These are phyloP conservation scores for Danio choprae DNA, from an alignment of 2,797 vertebrate genomes.

Conservation along the genomic window DNA sequence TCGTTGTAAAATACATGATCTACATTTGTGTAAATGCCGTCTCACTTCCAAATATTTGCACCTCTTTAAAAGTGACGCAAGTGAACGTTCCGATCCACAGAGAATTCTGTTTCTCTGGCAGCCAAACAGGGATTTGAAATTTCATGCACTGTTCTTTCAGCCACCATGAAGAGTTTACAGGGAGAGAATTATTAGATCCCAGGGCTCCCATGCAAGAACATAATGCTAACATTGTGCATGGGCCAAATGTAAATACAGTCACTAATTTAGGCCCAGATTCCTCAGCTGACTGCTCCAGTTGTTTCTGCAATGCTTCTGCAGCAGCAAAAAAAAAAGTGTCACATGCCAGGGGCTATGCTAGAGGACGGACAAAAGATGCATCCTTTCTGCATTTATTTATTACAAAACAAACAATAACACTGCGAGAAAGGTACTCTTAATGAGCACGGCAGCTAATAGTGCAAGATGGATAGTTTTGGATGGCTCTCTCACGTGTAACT, in stretches of 20 bases:
- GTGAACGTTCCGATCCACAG: constrained; percentile 18
- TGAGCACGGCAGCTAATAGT: not conserved
- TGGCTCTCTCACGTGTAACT: too few relatives aligned
- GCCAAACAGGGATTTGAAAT: constrained; percentile 33
- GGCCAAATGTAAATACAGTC: constrained; percentile 51
- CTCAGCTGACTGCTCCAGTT: constrained; percentile 48
- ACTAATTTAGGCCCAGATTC: constrained; percentile 42
- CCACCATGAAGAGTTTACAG: constrained; percentile 56
- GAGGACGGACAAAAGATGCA: not conserved
- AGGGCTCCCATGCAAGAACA: constrained; percentile 26
- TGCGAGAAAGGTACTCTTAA: constrained; percentile 8
- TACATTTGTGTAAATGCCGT: constrained; percentile 13
- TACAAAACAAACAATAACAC: constrained; percentile 15
- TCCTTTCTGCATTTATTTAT: not conserved
- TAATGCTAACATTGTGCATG: constrained; percentile 53
- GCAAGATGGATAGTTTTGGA: not conserved
- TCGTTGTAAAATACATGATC: constrained; percentile 4
- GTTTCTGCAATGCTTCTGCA: not conserved
- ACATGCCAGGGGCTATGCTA: constrained; percentile 4
- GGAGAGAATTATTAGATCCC: constrained; percentile 46
- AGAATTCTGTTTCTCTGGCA: constrained; percentile 45
- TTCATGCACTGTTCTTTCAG: constrained; percentile 1
- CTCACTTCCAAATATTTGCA: constrained; percentile 12
- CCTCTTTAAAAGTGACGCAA: constrained; percentile 15
- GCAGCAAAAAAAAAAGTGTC: not conserved